Conservation (phyloP, 2,797 vertebrate species). For the Knipowitschia caucasica region DNA sequence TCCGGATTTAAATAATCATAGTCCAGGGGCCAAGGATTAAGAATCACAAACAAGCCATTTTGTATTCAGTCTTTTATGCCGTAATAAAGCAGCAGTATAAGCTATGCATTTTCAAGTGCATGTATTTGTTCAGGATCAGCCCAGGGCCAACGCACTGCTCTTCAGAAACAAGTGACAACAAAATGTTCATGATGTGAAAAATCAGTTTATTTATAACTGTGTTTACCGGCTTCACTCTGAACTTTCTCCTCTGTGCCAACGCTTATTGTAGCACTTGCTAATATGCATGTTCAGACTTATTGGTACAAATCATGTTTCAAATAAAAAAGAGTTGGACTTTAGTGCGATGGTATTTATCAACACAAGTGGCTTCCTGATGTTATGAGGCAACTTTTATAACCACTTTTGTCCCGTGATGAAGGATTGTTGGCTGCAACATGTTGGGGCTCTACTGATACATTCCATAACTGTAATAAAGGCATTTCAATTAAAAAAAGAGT, state of each 20-base stretch:
- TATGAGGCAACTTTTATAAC: no score
- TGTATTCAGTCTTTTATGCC: background rate
- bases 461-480: no score
- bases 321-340: background rate
- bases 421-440: no score
- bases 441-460: no score
- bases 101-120: constrained; percentile 1
- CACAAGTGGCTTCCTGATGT: no score
- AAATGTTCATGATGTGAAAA: constrained; percentile 1
- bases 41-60: constrained; percentile 8
- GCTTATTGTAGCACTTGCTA: background rate
- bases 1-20: background rate
- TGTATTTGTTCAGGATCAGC: constrained; percentile 4
- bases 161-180: constrained; percentile 10
- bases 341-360: no score
- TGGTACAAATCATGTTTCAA: background rate
- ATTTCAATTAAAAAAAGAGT: no score
- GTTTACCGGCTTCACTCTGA: constrained; percentile 2
- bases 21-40: background rate
- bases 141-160: background rate
- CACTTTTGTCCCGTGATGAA: no score
- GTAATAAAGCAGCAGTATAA: background rate
- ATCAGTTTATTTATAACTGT: constrained; percentile 3
- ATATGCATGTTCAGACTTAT: constrained; percentile 4
- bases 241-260: constrained; percentile 1